Evolutionary conservation across 2,797 vertebrate genomes (phyloP), one percentile per base, ranked within the genome.

Genomic region (Muscicapa comitata): DNA sequence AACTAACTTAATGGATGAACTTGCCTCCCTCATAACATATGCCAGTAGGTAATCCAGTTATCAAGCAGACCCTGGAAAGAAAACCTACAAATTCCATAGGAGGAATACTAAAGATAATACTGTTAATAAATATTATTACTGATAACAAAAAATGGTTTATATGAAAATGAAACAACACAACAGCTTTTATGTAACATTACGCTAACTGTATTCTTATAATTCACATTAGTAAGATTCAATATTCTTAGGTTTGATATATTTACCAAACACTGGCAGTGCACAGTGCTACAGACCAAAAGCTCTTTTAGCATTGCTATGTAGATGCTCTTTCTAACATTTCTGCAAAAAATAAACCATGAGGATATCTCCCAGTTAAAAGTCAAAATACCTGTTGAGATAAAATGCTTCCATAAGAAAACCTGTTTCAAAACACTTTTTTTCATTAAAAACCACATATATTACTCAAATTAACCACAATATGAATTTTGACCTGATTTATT

Each of bases 401-500:
- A 86, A 93, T 17, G 24, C 19, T 15, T 84, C 29, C 3, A 0
- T 15, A 75, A 50, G 24, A 65, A 95, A 95, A 67, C 4, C 17
- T 62, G 23, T 65, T 91, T 57, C 58, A 73, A 80, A 87, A 90
- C 11, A 63, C 42, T 58, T 24, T 26, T 62, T 67, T 76, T 71
- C n/a, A 92, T 89, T 90, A 77, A 29, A 76, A 94, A 95, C 6
- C 61, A 88, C 14, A 75, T 25, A 23, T 45, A 86, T 2, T 13
- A 88, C 51, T 76, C 72, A 65, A 83, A 95, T 80, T 48, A 67
- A 90, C 83, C 59, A 43, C 66, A 55, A 5, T n/a, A 91, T 63
- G 5, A 80, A 82, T 88, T 94, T 58, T 90, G 21, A 94, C 24
- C 17, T 42, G 15, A 77, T 95, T 95, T 94, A 96, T 97, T 93